Percentiles rank a stretch among this genome's conserved stretches.
Conservation (phyloP, 2,113 vertebrate species). For the Dissostichus mawsoni region DNA sequence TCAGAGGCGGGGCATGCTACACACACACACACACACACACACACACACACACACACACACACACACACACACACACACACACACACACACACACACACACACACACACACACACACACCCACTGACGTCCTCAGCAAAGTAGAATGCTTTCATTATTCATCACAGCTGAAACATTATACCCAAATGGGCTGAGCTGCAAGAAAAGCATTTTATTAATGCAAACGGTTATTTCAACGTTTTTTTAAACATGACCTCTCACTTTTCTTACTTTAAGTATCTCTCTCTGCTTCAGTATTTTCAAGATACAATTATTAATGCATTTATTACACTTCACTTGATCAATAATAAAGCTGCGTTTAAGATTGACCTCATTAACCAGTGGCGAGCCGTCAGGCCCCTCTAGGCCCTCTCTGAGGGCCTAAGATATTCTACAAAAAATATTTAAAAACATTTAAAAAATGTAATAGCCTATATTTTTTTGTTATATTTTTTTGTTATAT, state of each 20-base stretch:
- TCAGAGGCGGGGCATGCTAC: neutral
- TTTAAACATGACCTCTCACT: constrained; percentile 46
- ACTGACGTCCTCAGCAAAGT: neutral
- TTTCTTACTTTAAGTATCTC: neutral
- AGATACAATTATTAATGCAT: neutral
- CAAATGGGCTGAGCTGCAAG: constrained; percentile 43
- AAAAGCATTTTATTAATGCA: constrained; percentile 70
- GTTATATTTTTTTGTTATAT: too few relatives aligned
- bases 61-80: constrained; percentile 16
- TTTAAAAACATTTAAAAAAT: too few relatives aligned
- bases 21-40: constrained; percentile 5
- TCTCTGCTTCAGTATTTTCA: neutral
- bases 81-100: neutral
- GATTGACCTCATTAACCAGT: too few relatives aligned
- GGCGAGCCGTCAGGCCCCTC: too few relatives aligned
- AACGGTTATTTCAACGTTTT: constrained; percentile 52
- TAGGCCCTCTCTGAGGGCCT: too few relatives aligned
- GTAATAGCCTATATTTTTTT: too few relatives aligned
- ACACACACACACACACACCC: neutral
- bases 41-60: neutral
- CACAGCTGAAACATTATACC: constrained; percentile 49
- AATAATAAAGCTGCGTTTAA: too few relatives aligned
- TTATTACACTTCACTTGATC: neutral
- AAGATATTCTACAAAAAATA: too few relatives aligned
- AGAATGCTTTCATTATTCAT: constrained; percentile 66